Percentiles rank a stretch among this genome's conserved stretches.
phyloP scores from a whole-genome alignment of 2,797 vertebrate genomes.

The Pangasius sanitwongsei region DNA sequence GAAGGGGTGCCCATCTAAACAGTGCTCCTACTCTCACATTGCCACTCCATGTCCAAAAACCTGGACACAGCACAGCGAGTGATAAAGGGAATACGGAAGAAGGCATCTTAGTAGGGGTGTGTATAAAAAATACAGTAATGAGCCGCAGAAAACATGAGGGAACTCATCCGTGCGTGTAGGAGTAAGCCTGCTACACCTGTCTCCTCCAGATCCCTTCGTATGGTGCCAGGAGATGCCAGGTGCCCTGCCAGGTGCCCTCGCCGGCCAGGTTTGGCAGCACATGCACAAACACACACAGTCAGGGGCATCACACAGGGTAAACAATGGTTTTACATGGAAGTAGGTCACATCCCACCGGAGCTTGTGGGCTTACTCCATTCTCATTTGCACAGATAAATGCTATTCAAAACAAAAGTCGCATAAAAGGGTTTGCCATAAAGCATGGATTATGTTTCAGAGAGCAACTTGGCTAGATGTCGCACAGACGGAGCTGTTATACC shows the following conservation, averaged over 20 bases:
- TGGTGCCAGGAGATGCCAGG: slow-evolving; percentile 18
- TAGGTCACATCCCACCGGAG: slow-evolving; percentile 55
- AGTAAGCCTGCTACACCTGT: slow-evolving; percentile 30
- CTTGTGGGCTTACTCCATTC: slow-evolving; percentile 41
- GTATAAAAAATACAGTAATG: slow-evolving; percentile 17
- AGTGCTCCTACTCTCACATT: background rate
- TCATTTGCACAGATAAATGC: slow-evolving; percentile 52
- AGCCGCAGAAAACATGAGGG: slow-evolving; percentile 1
- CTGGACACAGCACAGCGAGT: too few species aligned
- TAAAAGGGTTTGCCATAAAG: slow-evolving; percentile 29
- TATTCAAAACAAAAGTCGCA: slow-evolving; percentile 38
- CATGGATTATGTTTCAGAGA: slow-evolving; percentile 41
- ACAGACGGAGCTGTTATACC: slow-evolving; percentile 11
- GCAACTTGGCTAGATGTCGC: background rate
- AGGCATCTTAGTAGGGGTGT: background rate
- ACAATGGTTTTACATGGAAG: slow-evolving; percentile 43
- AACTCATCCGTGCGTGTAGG: background rate
- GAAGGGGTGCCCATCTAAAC: background rate
- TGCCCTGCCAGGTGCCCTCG: slow-evolving; percentile 9
- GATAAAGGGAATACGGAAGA: background rate
- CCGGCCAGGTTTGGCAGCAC: slow-evolving; percentile 5
- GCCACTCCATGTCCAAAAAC: background rate
- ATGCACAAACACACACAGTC: slow-evolving; percentile 13
- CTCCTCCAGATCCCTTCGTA: slow-evolving; percentile 12
- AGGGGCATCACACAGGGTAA: slow-evolving; percentile 41